Evolutionary conservation across 1,140 invertebrate species (phyloP), one percentile per base, ranked within the genome.

Genomic region (Lasaia peninsularis): DNA sequence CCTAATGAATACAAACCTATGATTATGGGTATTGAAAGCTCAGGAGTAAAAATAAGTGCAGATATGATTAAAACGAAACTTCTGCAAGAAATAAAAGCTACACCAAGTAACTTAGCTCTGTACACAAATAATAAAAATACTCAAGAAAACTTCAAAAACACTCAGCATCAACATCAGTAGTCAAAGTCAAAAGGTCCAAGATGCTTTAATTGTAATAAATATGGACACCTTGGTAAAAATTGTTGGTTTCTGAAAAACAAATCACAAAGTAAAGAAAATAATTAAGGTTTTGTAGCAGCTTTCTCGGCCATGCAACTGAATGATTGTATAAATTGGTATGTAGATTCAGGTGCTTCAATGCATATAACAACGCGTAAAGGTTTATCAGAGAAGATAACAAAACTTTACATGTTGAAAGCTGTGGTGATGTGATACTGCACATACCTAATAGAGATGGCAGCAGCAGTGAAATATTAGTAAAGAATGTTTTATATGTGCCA

Each of bases 21-120:
- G 56, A 59, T 59, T 6, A 63, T 63, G 52, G 62, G 33, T 5
- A 28, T 63, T 8, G 62, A 63, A n/a, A 59, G 33, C 32, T 63
- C 57, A 12, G 56, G 62, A 7, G 49, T 18, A 18, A 59, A 40
- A 14, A 63, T 63, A 18, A 34, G 52, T 44, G 48, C 57, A 7
- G 62, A 63, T 32, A 20, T 53, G 4, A 52, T 59, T 12, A 63
- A 63, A 34, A 56, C 34, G 2, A 63, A 63, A 18, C n/a, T 58
- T 10, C 28, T 59, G 21, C 56, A 63, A 56, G 56, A 63, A 34
- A 34, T 59, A 3, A 59, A 56, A 11, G 44, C 14, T 34, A 31
- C 20, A 14, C 40, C 53, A 21, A 14, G 34, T 28, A 58, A 11
- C 4, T 48, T 14, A 20, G 60, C 51, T 12, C 48, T 58, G 34